phyloP scores from a whole-genome alignment of 2,888 invertebrate genomes.

The Lycophotia porphyrea region DNA sequence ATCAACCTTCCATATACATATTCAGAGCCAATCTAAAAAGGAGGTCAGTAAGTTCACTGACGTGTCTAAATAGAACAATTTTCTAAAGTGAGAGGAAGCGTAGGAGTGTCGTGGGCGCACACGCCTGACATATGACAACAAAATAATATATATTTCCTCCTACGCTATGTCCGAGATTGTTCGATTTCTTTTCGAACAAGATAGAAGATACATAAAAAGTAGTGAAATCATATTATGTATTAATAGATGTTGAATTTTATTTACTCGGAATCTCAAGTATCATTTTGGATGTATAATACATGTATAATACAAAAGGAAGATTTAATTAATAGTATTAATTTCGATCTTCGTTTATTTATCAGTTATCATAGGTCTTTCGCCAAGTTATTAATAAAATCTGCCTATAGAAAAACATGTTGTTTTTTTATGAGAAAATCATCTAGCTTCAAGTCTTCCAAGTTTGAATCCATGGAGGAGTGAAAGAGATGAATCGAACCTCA shows the following conservation, averaged over 20 bases:
- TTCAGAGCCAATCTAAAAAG: constrained; percentile 41
- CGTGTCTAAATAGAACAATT: constrained; percentile 58
- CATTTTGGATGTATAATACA: neutral
- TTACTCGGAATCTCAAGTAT: neutral
- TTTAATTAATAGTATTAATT: neutral
- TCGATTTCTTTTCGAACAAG: constrained; percentile 30
- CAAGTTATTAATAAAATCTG: neutral
- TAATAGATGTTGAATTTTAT: neutral
- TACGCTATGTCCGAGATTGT: constrained; percentile 37
- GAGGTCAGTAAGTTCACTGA: constrained; percentile 64
- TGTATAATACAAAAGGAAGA: neutral
- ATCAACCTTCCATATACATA: constrained; percentile 22
- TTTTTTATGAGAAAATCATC: neutral
- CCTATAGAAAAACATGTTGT: neutral
- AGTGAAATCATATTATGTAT: neutral
- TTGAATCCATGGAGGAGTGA: neutral
- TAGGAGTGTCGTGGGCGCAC: constrained; percentile 66
- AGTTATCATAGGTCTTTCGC: neutral
- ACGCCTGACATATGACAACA: constrained; percentile 33
- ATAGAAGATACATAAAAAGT: constrained; percentile 1
- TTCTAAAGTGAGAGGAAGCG: constrained; percentile 71
- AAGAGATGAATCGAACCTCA: neutral
- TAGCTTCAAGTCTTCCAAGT: neutral
- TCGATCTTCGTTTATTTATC: neutral
- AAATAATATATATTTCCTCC: constrained; percentile 43